A percentile compares a stretch with the other conserved stretches of the same genome.
phyloP scores from a whole-genome alignment of 2,797 vertebrate genomes.

The Psittacula derbiana region DNA sequence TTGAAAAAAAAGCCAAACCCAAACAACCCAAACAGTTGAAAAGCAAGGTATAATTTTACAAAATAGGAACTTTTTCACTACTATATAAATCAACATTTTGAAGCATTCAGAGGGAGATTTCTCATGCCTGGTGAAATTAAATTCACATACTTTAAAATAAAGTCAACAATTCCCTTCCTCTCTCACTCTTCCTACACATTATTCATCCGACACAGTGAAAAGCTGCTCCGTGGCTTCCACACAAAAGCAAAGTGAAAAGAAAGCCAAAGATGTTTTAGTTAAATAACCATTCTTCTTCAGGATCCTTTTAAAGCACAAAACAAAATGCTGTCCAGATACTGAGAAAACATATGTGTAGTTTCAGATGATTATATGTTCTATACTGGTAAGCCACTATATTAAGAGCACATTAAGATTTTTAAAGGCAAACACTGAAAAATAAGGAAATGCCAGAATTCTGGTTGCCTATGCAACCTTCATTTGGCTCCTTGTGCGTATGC shows the following conservation, averaged over 20 bases:
- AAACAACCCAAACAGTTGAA: neutral
- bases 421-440: neutral
- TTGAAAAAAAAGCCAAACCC: neutral
- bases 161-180: slow-evolving; percentile 23
- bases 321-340: slow-evolving; percentile 27
- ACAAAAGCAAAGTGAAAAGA: slow-evolving; percentile 30
- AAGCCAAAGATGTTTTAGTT: slow-evolving; percentile 34
- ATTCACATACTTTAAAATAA: neutral
- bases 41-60: neutral
- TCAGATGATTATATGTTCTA: slow-evolving; percentile 33
- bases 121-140: neutral
- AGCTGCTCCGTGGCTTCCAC: slow-evolving; percentile 39
- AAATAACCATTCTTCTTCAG: neutral
- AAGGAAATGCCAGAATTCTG: neutral
- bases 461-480: neutral
- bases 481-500: neutral
- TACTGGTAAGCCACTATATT: neutral
- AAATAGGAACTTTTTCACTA: neutral
- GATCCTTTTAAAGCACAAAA: slow-evolving; percentile 21
- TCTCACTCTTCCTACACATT: slow-evolving; percentile 58
- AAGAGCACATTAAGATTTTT: neutral
- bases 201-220: slow-evolving; percentile 49
- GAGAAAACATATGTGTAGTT: neutral
- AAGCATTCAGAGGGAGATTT: neutral
- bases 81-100: neutral